Evolutionary conservation across 1,140 invertebrate genomes (phyloP).

Genomic region (Danaus plexippus): DNA sequence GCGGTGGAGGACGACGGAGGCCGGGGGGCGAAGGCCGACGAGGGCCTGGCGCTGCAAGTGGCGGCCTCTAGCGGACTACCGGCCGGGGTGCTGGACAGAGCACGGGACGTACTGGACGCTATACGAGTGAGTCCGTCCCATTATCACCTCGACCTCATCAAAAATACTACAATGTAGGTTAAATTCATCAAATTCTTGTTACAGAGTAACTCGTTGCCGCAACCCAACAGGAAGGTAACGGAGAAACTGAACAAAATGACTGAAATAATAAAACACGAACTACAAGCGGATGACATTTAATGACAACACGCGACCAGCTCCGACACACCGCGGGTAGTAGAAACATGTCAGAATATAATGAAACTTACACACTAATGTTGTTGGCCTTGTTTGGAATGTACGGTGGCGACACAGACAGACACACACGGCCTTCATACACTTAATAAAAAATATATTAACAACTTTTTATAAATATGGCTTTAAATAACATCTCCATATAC

Average conservation of each 20-base stretch:
- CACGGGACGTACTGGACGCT: constrained; percentile 17
- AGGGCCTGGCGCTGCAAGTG: constrained; percentile 74
- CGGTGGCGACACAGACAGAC: too few species aligned
- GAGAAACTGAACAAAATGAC: constrained; percentile 35
- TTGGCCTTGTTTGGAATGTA: too few species aligned
- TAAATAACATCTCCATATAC: too few species aligned
- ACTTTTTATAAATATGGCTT: too few species aligned
- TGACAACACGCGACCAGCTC: constrained; percentile 12
- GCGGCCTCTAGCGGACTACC: constrained; percentile 66
- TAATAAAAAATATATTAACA: too few species aligned
- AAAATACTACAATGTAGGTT: too few species aligned
- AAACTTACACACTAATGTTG: too few species aligned
- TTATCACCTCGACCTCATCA: too few species aligned
- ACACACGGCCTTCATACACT: too few species aligned
- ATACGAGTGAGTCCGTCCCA: constrained; percentile 22
- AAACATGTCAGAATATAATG: too few species aligned
- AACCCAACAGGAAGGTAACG: constrained; percentile 39
- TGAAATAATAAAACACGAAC: constrained; percentile 44
- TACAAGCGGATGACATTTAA: constrained; percentile 54
- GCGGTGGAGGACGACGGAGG: constrained; percentile 63
- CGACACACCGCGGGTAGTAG: too few species aligned
- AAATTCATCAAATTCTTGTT: constrained; percentile 19
- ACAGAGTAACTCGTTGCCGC: constrained; percentile 49
- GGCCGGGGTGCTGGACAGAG: constrained; percentile 15
- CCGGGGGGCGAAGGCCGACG: constrained; percentile 26